A percentile compares a stretch with the other conserved stretches of the same genome.
These are phyloP conservation scores for Elymnias hypermnestra DNA, from an alignment of 1,140 invertebrate species.

Conservation along the genomic window DNA sequence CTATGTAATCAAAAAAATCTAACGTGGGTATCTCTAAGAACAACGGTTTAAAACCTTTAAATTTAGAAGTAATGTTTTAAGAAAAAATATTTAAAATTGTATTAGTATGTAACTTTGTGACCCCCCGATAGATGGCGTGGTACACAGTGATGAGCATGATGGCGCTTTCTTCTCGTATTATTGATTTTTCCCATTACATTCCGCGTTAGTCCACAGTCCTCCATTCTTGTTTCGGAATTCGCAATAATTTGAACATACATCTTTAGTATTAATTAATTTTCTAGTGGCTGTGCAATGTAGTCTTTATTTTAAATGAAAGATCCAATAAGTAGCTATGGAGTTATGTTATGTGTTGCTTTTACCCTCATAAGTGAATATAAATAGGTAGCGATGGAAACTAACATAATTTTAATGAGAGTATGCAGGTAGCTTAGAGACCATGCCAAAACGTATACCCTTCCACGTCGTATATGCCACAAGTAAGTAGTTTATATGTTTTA, in stretches of 20 bases:
- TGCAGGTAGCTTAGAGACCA: constrained; percentile 48
- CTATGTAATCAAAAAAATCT: too few species aligned
- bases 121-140: constrained; percentile 23
- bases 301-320: background rate
- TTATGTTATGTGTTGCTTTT: constrained; percentile 9
- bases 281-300: constrained; percentile 24
- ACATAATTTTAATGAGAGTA: constrained; percentile 28
- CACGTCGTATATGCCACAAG: constrained; percentile 75
- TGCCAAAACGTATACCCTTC: constrained; percentile 73
- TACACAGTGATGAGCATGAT: too few species aligned
- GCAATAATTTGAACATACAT: constrained; percentile 16
- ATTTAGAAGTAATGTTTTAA: too few species aligned
- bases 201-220: constrained; percentile 18
- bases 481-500: too few species aligned
- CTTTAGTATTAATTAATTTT: background rate
- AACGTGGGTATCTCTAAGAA: too few species aligned
- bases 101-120: background rate
- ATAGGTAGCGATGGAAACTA: constrained; percentile 36
- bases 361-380: constrained; percentile 14
- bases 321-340: constrained; percentile 1
- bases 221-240: constrained; percentile 25
- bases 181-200: constrained; percentile 25
- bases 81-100: too few species aligned
- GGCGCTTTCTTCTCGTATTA: constrained; percentile 17
- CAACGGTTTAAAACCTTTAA: too few species aligned